These are phyloP conservation scores for Alaudala cheleensis DNA, from an alignment of 2,113 vertebrate species.

Conservation along the genomic window DNA sequence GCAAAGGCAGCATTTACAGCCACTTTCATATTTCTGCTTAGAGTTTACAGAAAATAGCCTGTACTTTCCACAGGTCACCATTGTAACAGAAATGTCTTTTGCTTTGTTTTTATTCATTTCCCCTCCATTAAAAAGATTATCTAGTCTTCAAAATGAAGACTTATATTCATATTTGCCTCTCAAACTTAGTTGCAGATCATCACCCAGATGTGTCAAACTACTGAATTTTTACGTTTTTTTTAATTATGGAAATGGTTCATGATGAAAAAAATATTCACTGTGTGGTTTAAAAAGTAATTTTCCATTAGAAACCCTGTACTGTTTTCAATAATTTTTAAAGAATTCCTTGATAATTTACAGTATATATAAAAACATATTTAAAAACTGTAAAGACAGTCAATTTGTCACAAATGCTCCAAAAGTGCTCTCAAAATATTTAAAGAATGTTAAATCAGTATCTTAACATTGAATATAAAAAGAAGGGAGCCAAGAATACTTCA, in stretches of 20 bases:
- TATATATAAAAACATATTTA: neutral
- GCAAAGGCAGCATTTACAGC: neutral
- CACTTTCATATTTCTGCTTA: neutral
- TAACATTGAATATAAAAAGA: neutral
- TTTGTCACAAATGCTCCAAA: neutral
- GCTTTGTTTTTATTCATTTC: neutral
- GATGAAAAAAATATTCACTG: neutral
- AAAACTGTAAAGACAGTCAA: neutral
- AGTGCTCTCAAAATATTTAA: neutral
- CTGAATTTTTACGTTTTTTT: neutral
- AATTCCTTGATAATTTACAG: neutral
- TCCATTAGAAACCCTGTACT: neutral
- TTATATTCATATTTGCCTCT: neutral
- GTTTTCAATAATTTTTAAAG: neutral
- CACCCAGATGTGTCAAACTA: neutral
- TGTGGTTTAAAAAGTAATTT: neutral
- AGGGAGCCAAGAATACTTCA: neutral
- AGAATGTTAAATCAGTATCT: neutral
- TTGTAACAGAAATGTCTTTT: neutral
- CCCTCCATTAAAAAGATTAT: neutral
- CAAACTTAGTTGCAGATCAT: neutral
- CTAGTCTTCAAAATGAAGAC: neutral
- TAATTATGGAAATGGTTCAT: neutral
- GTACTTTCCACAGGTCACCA: neutral
- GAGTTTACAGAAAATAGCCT: neutral